These are phyloP conservation scores for Scortum barcoo DNA, from an alignment of 2,113 vertebrate species.

Conservation along the genomic window DNA sequence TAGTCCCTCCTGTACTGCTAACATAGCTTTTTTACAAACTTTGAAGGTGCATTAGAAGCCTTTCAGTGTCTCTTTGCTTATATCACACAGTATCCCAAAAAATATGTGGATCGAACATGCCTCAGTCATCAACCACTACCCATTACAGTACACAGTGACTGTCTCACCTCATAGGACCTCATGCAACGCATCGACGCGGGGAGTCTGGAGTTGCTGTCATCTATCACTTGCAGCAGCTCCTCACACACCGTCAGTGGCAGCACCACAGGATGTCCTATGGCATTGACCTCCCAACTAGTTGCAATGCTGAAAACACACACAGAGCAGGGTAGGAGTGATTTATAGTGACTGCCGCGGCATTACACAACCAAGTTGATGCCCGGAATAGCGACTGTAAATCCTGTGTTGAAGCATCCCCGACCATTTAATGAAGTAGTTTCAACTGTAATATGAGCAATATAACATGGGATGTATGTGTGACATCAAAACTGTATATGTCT, in stretches of 20 bases:
- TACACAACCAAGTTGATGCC: constrained; percentile 26
- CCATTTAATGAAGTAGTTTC: constrained; percentile 53
- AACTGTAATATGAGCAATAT: constrained; percentile 44
- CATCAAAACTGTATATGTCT: neutral
- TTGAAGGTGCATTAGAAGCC: constrained; percentile 16
- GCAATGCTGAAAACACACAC: constrained; percentile 82
- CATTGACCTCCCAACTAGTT: constrained; percentile 90
- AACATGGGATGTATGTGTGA: constrained; percentile 23
- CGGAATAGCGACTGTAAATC: constrained; percentile 42
- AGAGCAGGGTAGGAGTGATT: constrained; percentile 44
- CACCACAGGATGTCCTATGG: constrained; percentile 89
- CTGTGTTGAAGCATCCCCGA: constrained; percentile 3
- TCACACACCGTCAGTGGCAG: constrained; percentile 91
- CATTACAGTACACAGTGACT: neutral
- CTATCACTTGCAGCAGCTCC: constrained; percentile 89
- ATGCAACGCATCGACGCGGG: constrained; percentile 89
- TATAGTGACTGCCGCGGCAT: constrained; percentile 39
- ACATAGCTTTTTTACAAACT: constrained; percentile 33
- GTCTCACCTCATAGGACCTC: constrained; percentile 93
- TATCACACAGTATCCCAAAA: neutral
- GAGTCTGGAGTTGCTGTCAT: constrained; percentile 85
- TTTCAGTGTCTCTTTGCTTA: constrained; percentile 14
- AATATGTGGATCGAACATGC: neutral
- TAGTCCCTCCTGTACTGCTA: constrained; percentile 7
- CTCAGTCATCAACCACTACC: neutral